Evolutionary conservation across 2,113 vertebrate species (phyloP), one percentile per base, ranked within the genome.

Genomic region (Mystacornis crossleyi): DNA sequence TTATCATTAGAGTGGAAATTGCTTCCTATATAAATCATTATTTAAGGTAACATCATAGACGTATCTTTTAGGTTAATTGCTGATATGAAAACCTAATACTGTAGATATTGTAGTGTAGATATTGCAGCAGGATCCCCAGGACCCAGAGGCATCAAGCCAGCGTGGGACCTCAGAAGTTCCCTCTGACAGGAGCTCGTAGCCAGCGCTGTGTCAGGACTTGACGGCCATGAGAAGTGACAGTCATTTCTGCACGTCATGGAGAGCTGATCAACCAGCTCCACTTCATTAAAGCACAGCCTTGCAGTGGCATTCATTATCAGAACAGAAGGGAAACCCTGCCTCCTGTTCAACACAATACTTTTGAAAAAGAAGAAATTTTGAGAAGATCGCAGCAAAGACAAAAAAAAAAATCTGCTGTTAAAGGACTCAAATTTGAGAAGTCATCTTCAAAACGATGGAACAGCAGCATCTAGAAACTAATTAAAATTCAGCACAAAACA

Each of bases 261-360:
- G 86, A 97, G 89, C 72, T 97, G 94, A 97, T 97, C 96, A 96
- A 88, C 88, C 95, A 97, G 90, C 78, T 82, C 90, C 94, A 65
- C 70, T 55, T 73, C 83, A 90, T 73, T 74, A 54, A 64, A 74
- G 45, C 4, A 24, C 86, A 87, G 14, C 83, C 91, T 51, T 88
- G 62, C 82, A 53, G 53, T 43, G 69, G 71, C 90, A 84, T 64
- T 86, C 66, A 62, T 47, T 54, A 84, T 3, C 61, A 71, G 34
- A 51, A 33, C 28, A 36, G 34, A 74, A 90, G 64, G 72, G 70
- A 83, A 67, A 48, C 21, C 34, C 5, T 40, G 38, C 75, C 34
- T 85, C 17, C 1, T 15, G 16, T n/a, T 36, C 50, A 81, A 29
- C 29, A 75, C 70, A 86, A 2, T 4, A 71, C 33, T 64, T 67